Base-by-base conservation (phyloP, 1,140 invertebrate species). In the Lepidurus apus region DNA sequence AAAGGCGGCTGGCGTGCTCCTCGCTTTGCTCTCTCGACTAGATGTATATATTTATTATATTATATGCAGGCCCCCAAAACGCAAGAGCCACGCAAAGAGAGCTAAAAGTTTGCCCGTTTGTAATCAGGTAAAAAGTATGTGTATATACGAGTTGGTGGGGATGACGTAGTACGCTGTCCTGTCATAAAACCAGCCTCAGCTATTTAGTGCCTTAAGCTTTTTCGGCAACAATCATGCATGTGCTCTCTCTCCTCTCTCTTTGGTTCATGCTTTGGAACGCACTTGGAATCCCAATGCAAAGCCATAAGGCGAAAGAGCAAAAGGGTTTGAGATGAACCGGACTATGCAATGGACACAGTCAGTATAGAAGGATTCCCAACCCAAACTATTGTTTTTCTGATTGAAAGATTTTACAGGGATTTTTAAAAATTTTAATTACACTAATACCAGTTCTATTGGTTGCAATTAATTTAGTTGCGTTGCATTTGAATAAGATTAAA, bases 171-270 rank as follows among this genome's bases (percentile, higher is more conserved):
- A 4, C 34, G 34, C 34, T 34, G 53, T 6, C 53, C 53, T 65
- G 53, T 65, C 53, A 65, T 65, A 65, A 65, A 65, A 65, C 10
- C 53, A 65, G 53, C 53, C 53, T 65, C 53, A 65, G 53, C 53
- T 65, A 65, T 65, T 65, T 21, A 17, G 13, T 65, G 53, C 53
- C 53, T 65, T n/a, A 21, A 65, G 53, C 53, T 65, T 65, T 9
- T 65, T 21, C 53, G 21, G 17, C 13, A 65, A 65, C 53, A 65
- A 65, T 65, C 47, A 65, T 65, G 47, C 47, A 65, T 65, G 11
- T 65, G 47, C 26, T 26, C 26, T 26, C 26, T 26, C 26, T 26
- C 26, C 26, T 26, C 34, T 34, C 34, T 34, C 34, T 34, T 34
- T n/a, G 53, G 6, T 1, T 13, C 4, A 4, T n/a, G 53, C 17